Evolutionary conservation across 2,888 invertebrate species (phyloP).

Genomic region (Idaea biselata): DNA sequence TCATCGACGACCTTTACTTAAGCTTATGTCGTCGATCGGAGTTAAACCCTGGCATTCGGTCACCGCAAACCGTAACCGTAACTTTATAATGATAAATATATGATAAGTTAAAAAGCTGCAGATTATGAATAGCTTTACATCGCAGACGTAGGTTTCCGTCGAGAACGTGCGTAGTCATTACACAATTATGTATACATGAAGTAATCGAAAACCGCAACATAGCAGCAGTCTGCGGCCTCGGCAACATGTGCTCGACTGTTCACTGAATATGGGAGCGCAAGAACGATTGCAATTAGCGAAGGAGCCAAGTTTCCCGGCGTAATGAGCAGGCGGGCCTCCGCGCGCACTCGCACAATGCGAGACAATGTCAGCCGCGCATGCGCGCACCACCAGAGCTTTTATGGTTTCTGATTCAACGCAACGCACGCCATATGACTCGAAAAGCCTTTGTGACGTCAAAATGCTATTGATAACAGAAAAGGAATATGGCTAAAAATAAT

Average conservation of each 20-base stretch:
- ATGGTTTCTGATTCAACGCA: constrained; percentile 61
- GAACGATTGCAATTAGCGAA: constrained; percentile 61
- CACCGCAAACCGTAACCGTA: constrained; percentile 56
- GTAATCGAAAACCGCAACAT: constrained; percentile 72
- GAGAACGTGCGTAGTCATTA: constrained; percentile 51
- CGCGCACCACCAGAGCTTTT: constrained; percentile 57
- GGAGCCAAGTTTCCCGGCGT: constrained; percentile 46
- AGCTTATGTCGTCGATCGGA: background rate
- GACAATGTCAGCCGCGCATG: constrained; percentile 43
- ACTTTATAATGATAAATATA: constrained; percentile 44
- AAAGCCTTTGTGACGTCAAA: constrained; percentile 35
- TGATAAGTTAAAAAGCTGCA: constrained; percentile 46
- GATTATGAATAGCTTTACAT: constrained; percentile 38
- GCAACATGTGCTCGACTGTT: constrained; percentile 70
- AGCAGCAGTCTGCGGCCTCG: constrained; percentile 55
- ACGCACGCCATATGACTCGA: constrained; percentile 67
- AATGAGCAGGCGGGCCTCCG: constrained; percentile 51
- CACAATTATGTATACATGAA: constrained; percentile 44
- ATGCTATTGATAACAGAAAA: constrained; percentile 14
- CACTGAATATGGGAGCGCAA: constrained; percentile 55
- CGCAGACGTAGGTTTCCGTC: constrained; percentile 43
- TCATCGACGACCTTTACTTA: background rate
- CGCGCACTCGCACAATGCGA: constrained; percentile 39
- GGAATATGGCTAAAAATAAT: background rate
- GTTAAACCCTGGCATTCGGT: constrained; percentile 30